Percentiles rank a stretch among this genome's conserved stretches.
phyloP scores from a whole-genome alignment of 2,797 vertebrate genomes.

The Labeo calbasu region DNA sequence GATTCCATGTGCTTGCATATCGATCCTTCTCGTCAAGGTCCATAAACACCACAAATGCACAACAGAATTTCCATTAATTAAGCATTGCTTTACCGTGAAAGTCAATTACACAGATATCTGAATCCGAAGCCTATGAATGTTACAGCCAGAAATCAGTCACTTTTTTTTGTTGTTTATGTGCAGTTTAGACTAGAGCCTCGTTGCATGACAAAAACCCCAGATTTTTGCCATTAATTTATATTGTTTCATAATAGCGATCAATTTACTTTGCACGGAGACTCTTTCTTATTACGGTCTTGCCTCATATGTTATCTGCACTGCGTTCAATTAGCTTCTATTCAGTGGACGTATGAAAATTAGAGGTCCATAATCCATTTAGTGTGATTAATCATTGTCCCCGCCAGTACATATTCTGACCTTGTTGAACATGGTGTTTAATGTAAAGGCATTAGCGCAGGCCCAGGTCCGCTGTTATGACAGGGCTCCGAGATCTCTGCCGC shows the following conservation, averaged over 20 bases:
- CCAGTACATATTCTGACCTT: slow-evolving; percentile 65
- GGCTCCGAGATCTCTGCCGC: slow-evolving; percentile 60
- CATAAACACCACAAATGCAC: slow-evolving; percentile 73
- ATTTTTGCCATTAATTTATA: slow-evolving; percentile 33
- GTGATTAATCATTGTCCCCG: slow-evolving; percentile 72
- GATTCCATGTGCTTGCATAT: slow-evolving; percentile 71
- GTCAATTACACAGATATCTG: slow-evolving; percentile 71
- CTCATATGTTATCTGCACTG: slow-evolving; percentile 42
- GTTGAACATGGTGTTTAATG: slow-evolving; percentile 67
- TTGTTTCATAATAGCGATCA: slow-evolving; percentile 54
- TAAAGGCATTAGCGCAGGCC: slow-evolving; percentile 59
- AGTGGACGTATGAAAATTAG: slow-evolving; percentile 59
- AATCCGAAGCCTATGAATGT: slow-evolving; percentile 15
- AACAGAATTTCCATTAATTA: slow-evolving; percentile 80
- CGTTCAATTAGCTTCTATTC: slow-evolving; percentile 50
- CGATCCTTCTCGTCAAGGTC: slow-evolving; percentile 74
- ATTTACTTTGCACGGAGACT: slow-evolving; percentile 63
- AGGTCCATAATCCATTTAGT: slow-evolving; percentile 69
- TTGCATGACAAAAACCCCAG: not conserved
- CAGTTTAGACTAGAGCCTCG: not conserved
- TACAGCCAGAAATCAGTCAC: slow-evolving; percentile 6
- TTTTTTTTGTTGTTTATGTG: slow-evolving; percentile 25
- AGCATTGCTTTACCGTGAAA: slow-evolving; percentile 79
- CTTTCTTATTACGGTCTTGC: slow-evolving; percentile 59
- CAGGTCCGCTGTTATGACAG: slow-evolving; percentile 49